These are phyloP conservation scores for Anoplolepis gracilipes DNA, from an alignment of 1,140 invertebrate species.

Conservation along the genomic window DNA sequence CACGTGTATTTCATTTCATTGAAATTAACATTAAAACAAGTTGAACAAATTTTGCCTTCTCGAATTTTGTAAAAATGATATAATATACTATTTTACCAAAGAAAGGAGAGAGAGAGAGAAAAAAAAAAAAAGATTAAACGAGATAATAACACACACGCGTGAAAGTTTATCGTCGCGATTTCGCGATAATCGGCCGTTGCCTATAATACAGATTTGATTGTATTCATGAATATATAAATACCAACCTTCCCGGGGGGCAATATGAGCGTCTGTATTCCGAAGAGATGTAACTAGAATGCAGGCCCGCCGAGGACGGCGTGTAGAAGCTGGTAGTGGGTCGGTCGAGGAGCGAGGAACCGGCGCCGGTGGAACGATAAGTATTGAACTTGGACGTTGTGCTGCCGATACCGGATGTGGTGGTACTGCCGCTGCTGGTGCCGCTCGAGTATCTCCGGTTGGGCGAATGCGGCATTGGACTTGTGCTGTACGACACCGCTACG, in stretches of 20 bases:
- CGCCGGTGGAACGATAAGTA: slow-evolving; percentile 70
- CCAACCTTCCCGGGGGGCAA: slow-evolving; percentile 68
- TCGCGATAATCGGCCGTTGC: too few relatives aligned
- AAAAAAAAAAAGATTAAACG: too few relatives aligned
- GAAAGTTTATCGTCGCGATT: background rate
- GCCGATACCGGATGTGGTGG: slow-evolving; percentile 65
- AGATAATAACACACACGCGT: too few relatives aligned
- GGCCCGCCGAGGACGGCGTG: slow-evolving; percentile 55
- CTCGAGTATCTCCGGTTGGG: slow-evolving; percentile 80
- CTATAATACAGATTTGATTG: too few relatives aligned
- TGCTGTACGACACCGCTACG: slow-evolving; percentile 82
- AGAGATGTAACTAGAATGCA: slow-evolving; percentile 61
- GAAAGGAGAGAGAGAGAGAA: too few relatives aligned
- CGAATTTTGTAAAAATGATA: too few relatives aligned
- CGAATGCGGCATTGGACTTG: slow-evolving; percentile 82
- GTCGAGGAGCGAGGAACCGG: slow-evolving; percentile 68
- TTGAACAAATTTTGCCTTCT: too few relatives aligned
- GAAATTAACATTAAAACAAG: too few relatives aligned
- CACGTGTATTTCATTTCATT: too few relatives aligned
- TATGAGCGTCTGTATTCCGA: slow-evolving; percentile 71
- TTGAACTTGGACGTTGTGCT: slow-evolving; percentile 71
- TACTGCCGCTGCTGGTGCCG: slow-evolving; percentile 69
- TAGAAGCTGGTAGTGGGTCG: slow-evolving; percentile 72
- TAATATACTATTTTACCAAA: too few relatives aligned
- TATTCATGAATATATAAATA: background rate